phyloP scores from a whole-genome alignment of 2,888 invertebrate genomes.

The Emmelina monodactyla region DNA sequence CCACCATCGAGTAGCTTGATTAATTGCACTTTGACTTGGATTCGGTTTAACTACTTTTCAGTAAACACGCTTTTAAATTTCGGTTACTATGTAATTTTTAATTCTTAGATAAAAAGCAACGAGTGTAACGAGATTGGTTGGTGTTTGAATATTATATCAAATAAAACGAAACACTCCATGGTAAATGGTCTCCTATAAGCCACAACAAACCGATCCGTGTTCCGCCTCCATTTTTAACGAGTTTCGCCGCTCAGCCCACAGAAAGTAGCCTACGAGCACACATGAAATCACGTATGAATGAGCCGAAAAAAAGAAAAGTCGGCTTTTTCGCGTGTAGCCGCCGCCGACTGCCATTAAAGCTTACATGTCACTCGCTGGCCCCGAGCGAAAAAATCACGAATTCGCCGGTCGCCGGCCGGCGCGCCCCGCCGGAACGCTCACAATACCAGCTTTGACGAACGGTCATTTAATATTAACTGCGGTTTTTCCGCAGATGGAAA shows the following conservation, averaged over 20 bases:
- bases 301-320: no score
- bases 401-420: conserved; percentile 56
- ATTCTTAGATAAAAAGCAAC: no score
- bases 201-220: conserved; percentile 56
- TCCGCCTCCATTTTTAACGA: conserved; percentile 62
- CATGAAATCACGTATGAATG: conserved; percentile 66
- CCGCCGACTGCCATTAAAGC: conserved; percentile 61
- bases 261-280: conserved; percentile 65
- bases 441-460: conserved; percentile 63
- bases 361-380: conserved; percentile 57
- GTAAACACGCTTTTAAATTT: background rate
- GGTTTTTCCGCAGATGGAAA: conserved; percentile 64
- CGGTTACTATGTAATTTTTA: no score
- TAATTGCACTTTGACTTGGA: background rate
- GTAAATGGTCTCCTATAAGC: conserved; percentile 59
- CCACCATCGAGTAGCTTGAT: conserved; percentile 1
- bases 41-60: background rate
- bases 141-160: background rate
- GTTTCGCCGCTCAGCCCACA: conserved; percentile 52
- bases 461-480: conserved; percentile 66
- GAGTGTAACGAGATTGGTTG: no score
- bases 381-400: conserved; percentile 53
- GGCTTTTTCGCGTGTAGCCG: conserved; percentile 58
- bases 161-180: background rate
- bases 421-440: conserved; percentile 42